Conservation (phyloP, 2,888 invertebrate genomes). For the Rhogogaster chlorosoma region DNA sequence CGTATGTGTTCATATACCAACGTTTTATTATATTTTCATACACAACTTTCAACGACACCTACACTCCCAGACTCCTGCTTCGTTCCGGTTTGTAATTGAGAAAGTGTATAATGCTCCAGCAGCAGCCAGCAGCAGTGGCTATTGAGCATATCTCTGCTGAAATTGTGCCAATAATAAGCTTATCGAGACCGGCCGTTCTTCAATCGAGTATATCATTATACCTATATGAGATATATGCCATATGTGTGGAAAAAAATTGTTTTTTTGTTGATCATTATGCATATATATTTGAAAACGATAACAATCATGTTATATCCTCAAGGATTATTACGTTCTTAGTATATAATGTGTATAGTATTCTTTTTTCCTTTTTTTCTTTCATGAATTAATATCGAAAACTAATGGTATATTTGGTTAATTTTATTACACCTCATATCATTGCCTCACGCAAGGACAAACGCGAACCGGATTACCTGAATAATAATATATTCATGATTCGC, state of each 20-base stretch:
- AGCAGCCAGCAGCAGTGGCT: not conserved
- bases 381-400: not conserved
- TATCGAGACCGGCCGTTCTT: not conserved
- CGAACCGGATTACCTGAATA: not conserved
- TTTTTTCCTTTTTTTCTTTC: not conserved
- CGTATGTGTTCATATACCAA: not conserved
- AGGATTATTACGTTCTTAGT: not conserved
- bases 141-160: not conserved
- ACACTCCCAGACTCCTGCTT: not conserved
- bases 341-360: not conserved
- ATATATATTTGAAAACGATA: too few relatives aligned
- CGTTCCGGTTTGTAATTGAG: conserved; percentile 49
- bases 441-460: not conserved
- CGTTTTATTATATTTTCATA: not conserved
- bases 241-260: not conserved
- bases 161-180: conserved; percentile 3
- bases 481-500: not conserved
- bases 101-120: conserved; percentile 42
- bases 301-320: not conserved
- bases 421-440: not conserved
- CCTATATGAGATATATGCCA: not conserved
- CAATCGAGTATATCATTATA: not conserved
- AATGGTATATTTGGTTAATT: not conserved
- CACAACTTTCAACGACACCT: conserved; percentile 33
- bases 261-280: not conserved